Conservation (phyloP, 1,140 invertebrate genomes). For the Lepidurus packardi region DNA sequence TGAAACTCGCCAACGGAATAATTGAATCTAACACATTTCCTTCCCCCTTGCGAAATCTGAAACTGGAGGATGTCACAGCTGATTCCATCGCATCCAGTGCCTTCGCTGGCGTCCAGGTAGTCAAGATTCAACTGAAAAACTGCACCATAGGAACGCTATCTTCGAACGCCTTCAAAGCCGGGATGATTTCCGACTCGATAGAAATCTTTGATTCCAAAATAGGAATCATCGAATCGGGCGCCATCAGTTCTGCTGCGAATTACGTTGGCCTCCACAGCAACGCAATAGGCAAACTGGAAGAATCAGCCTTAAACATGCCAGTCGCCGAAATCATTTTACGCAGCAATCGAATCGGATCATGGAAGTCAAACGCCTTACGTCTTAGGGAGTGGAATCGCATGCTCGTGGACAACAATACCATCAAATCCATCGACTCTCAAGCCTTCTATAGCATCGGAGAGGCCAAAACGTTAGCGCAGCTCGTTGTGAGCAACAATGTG, state of each 20-base stretch:
- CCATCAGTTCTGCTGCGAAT: slow-evolving; percentile 13
- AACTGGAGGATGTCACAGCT: slow-evolving; percentile 14
- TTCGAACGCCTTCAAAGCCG: slow-evolving; percentile 19
- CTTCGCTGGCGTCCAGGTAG: slow-evolving; percentile 24
- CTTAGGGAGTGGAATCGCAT: slow-evolving; percentile 31
- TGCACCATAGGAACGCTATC: slow-evolving; percentile 27
- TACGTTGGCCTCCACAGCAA: slow-evolving; percentile 11
- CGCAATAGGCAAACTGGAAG: slow-evolving; percentile 15
- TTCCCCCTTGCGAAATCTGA: slow-evolving; percentile 18
- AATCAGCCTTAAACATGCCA: slow-evolving; percentile 25
- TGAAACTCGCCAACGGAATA: neutral
- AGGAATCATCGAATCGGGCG: slow-evolving; percentile 16
- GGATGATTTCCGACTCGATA: slow-evolving; percentile 23
- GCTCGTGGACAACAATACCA: slow-evolving; percentile 32
- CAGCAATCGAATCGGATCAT: slow-evolving; percentile 26
- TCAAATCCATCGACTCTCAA: slow-evolving; percentile 25
- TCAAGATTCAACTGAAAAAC: neutral
- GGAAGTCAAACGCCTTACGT: slow-evolving; percentile 19
- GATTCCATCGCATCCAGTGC: slow-evolving; percentile 25
- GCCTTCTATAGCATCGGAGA: slow-evolving; percentile 32
- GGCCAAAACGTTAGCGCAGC: slow-evolving; percentile 17
- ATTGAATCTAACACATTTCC: slow-evolving; percentile 32
- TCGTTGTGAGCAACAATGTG: slow-evolving; percentile 24
- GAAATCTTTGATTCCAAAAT: slow-evolving; percentile 25
- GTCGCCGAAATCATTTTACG: slow-evolving; percentile 20